Conservation (phyloP, 2,888 invertebrate species). For the Epinotia bilunana region DNA sequence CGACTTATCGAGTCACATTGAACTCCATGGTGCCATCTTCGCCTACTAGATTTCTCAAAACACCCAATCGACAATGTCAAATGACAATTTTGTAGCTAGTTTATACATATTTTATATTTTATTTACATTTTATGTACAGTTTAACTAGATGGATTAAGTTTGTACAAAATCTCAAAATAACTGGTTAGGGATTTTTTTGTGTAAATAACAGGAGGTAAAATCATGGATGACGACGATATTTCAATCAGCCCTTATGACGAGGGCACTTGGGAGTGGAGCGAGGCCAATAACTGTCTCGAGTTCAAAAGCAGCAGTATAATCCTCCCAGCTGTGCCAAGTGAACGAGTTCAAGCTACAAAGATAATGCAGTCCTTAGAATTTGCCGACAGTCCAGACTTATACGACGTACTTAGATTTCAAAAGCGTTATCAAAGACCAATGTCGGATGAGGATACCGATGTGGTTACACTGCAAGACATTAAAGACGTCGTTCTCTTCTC, state of each 20-base stretch:
- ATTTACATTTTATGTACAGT: constrained; percentile 12
- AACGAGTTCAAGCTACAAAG: not conserved
- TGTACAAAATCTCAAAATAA: not conserved
- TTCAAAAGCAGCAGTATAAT: constrained; percentile 2
- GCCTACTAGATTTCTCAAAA: constrained; percentile 22
- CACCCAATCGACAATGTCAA: constrained; percentile 11
- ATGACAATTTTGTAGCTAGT: constrained; percentile 19
- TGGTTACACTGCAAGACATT: constrained; percentile 37
- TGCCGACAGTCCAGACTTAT: constrained; percentile 22
- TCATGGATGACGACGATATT: constrained; percentile 34
- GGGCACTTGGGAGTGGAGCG: constrained; percentile 38
- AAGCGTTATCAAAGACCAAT: constrained; percentile 24
- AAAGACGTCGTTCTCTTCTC: constrained; percentile 31
- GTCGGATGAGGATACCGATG: not conserved
- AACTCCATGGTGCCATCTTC: not conserved
- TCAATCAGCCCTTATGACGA: constrained; percentile 24
- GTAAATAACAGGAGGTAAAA: not conserved
- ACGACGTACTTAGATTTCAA: constrained; percentile 26
- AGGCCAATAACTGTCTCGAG: constrained; percentile 13
- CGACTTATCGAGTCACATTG: not conserved
- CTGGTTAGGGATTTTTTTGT: constrained; percentile 9
- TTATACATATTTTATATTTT: constrained; percentile 26
- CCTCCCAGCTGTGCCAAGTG: not conserved
- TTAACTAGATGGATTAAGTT: constrained; percentile 14
- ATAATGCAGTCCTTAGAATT: constrained; percentile 21